Evolutionary conservation across 2,113 vertebrate genomes (phyloP).

Genomic region (Amia ocellicauda): DNA sequence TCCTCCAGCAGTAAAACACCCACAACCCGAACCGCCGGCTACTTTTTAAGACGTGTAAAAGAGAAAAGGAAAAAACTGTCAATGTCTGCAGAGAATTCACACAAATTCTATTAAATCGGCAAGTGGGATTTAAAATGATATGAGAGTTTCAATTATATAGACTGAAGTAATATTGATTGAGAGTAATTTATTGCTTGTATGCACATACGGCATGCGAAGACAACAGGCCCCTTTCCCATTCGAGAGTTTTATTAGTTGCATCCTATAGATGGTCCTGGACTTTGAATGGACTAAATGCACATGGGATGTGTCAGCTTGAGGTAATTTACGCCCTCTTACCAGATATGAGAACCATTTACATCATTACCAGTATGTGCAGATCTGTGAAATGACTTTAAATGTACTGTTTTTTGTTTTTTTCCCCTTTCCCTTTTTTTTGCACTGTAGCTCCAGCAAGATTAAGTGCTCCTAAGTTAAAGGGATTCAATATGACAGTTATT

Average conservation of each 20-base stretch:
- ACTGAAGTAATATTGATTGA: conserved; percentile 68
- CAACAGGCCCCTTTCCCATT: conserved; percentile 64
- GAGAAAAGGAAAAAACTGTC: conserved; percentile 23
- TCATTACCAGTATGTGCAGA: conserved; percentile 52
- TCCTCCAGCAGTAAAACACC: too few species aligned
- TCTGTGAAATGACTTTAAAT: conserved; percentile 54
- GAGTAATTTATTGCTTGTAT: conserved; percentile 66
- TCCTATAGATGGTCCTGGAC: conserved; percentile 46
- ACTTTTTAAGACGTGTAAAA: too few species aligned
- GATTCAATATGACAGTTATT: conserved; percentile 69
- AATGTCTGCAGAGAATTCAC: conserved; percentile 34
- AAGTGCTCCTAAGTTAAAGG: conserved; percentile 57
- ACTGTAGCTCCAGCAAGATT: conserved; percentile 73
- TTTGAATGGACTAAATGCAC: conserved; percentile 37
- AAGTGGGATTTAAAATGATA: conserved; percentile 51
- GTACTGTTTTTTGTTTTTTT: conserved; percentile 37
- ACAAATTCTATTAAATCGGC: conserved; percentile 42
- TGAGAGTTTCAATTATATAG: conserved; percentile 68
- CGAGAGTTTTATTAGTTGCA: conserved; percentile 65
- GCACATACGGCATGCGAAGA: conserved; percentile 54
- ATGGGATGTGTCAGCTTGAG: conserved; percentile 48
- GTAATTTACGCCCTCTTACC: conserved; percentile 60
- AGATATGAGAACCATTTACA: conserved; percentile 55
- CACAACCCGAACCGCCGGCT: too few species aligned
- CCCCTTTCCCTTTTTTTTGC: conserved; percentile 36